Evolutionary conservation across 1,140 invertebrate genomes (phyloP).

Genomic region (Drosophila miranda): DNA sequence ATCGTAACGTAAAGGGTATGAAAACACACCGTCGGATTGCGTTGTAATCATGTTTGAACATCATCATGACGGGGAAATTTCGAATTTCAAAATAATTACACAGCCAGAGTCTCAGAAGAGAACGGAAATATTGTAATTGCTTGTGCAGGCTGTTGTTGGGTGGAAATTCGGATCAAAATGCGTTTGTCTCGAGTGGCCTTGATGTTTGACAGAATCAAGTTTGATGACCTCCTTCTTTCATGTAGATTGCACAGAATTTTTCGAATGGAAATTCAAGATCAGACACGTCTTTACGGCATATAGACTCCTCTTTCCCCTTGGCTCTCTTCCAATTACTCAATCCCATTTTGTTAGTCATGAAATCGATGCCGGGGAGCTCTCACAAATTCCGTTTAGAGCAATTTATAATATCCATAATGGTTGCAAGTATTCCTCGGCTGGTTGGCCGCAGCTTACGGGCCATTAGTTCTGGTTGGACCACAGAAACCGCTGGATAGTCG

Average conservation of each 20-base stretch:
- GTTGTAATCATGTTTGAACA: conserved; percentile 52
- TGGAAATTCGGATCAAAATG: conserved; percentile 30
- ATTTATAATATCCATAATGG: conserved; percentile 28
- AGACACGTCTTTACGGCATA: background rate
- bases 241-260: conserved; percentile 18
- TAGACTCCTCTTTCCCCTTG: too few species aligned
- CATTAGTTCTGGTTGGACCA: conserved; percentile 24
- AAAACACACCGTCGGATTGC: conserved; percentile 14
- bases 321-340: too few species aligned
- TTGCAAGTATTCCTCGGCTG: conserved; percentile 15
- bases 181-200: conserved; percentile 46
- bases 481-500: background rate
- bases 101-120: background rate
- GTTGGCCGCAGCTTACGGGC: conserved; percentile 5
- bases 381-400: conserved; percentile 1
- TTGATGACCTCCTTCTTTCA: conserved; percentile 44
- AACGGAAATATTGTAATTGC: conserved; percentile 39
- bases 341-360: too few species aligned
- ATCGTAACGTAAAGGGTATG: background rate
- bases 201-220: conserved; percentile 36
- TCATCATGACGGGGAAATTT: conserved; percentile 55
- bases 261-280: conserved; percentile 32
- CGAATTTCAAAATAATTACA: conserved; percentile 78
- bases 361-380: background rate
- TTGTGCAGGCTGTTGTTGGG: conserved; percentile 8